These are phyloP conservation scores for Chelonus insularis DNA, from an alignment of 1,140 invertebrate species.

Conservation along the genomic window DNA sequence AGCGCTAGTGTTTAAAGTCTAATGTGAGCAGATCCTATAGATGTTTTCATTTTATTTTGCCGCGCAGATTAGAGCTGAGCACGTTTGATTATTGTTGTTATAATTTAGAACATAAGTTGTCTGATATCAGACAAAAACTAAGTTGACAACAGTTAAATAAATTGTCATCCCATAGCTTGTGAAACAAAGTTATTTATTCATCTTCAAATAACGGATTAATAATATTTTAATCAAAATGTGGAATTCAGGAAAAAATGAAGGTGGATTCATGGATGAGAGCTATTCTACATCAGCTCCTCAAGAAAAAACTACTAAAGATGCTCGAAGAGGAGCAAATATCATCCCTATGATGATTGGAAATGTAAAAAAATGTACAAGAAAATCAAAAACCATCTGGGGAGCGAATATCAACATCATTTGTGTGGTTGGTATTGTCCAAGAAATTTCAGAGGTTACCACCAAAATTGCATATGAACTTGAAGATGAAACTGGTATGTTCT, in stretches of 20 bases:
- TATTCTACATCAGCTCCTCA: conserved; percentile 28
- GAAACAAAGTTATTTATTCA: not conserved
- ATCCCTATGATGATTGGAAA: conserved; percentile 48
- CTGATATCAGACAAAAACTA: too few species aligned
- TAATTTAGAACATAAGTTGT: too few species aligned
- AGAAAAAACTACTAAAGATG: not conserved
- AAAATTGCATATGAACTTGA: conserved; percentile 48
- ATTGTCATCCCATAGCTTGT: not conserved
- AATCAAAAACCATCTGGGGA: conserved; percentile 40
- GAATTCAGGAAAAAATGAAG: conserved; percentile 36
- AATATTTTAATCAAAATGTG: conserved; percentile 31
- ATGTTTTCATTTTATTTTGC: too few species aligned
- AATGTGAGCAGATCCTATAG: too few species aligned
- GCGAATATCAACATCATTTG: conserved; percentile 36
- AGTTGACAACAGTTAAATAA: too few species aligned
- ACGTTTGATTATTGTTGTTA: too few species aligned
- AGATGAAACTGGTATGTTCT: conserved; percentile 49
- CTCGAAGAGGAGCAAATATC: conserved; percentile 39
- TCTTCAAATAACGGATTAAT: not conserved
- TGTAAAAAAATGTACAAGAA: conserved; percentile 29
- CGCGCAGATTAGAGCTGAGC: too few species aligned
- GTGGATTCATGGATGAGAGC: conserved; percentile 43
- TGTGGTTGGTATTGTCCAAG: conserved; percentile 41
- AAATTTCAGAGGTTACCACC: conserved; percentile 43
- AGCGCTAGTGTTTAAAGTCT: too few species aligned